Evolutionary conservation across 2,888 invertebrate genomes (phyloP), one percentile per base, ranked within the genome.

Genomic region (Sinhomidia bicolor): DNA sequence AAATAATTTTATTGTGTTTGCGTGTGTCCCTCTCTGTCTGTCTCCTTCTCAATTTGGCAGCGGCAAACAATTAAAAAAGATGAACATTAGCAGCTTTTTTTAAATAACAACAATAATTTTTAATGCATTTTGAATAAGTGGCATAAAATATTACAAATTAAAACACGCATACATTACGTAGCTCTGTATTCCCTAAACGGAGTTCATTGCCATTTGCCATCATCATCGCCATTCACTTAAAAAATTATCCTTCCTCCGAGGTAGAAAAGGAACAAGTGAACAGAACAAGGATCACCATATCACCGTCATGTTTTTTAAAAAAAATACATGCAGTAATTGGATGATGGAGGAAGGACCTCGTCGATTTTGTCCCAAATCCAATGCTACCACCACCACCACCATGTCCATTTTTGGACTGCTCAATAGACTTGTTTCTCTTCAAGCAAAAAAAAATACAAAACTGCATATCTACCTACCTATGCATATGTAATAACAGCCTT

Each of bases 331-430:
- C 47, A 47, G 47, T 47, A 14, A 47, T 47, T 47, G 17, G 5
- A 62, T 29, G 29, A 62, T 14, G 62, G 29, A 62, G 29, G 62
- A 29, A 62, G 32, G 85, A 85, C 78, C 79, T 85, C 68, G 17
- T 62, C 26, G 5, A 26, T 29, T 29, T 71, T 86, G 86, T 80
- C 86, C 86, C 80, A 86, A 68, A 79, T 85, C 51, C 51, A 74
- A 71, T 44, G 62, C 41, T 71, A 71, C 41, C 71, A 10, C 17
- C 41, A 41, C n/a, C n/a, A n/a, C 4, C 71, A 17, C 20, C 81
- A 80, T 86, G 80, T 60, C 86, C 86, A 81, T 86, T 71, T 86
- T 79, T 80, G 86, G 80, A 41, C 12, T 68, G 86, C 60, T 74
- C 86, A 86, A 85, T 85, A 79, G 51, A 76, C 17, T 71, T 36